Base-by-base conservation (phyloP, 1,140 invertebrate genomes). In the Hyphantria cunea region DNA sequence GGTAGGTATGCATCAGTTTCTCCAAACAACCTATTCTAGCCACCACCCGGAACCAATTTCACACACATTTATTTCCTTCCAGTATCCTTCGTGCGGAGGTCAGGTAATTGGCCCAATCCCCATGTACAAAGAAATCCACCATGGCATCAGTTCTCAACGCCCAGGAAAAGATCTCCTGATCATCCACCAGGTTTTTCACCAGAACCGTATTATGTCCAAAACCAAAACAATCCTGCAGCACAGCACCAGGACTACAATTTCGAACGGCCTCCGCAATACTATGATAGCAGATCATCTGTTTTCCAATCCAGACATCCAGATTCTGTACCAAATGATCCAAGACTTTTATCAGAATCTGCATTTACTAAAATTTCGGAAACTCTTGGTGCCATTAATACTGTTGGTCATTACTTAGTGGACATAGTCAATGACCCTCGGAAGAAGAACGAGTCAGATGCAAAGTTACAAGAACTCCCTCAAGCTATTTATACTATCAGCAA, bases 381-480 rank as follows among this genome's bases (percentile, higher is more conserved):
- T 2, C 78, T 94, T 7, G 96, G 95, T 58, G 95, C 95, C 14
- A 92, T 96, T 4, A 97, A 97, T 68, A 96, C 95, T 11, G 95
- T 97, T 0, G 96, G 96, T 0, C 93, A 94, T 75, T 96, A 96
- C 76, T 92, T 97, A 50, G 95, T 97, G 0, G 96, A 96, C 68
- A 96, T 96, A 91, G 96, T 92, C 0, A 92, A 72, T 56, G 91
- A 76, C 53, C 90, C 78, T 58, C 85, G 83, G 58, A 82, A 80
- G 50, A 78, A 77, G 44, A 88, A 86, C 37, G 88, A 89, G 76
- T 77, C 86, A 6, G 75, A 90, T 48, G 80, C 85, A 0, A 90
- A 86, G 48, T 60, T 91, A 10, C 72, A 89, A 52, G 81, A 86
- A 50, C 68, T 91, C 14, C 94, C 95, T 13, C 93, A 93, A 54